These are phyloP conservation scores for Lamprotornis superbus DNA, from an alignment of 2,113 vertebrate genomes.

Conservation along the genomic window DNA sequence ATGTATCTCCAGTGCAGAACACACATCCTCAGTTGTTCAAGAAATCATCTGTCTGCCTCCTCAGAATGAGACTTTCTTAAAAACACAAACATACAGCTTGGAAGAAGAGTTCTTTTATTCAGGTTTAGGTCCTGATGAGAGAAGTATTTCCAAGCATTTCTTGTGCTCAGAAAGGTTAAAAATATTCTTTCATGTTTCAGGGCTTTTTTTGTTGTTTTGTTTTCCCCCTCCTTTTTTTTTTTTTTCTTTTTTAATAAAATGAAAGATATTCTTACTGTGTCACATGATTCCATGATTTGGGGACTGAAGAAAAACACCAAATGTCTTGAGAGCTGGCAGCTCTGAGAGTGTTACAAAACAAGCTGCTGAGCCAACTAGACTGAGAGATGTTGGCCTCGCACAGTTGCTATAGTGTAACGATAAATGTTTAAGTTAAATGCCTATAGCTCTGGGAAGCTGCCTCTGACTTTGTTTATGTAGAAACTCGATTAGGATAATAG, in stretches of 20 bases:
- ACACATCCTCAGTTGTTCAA: background rate
- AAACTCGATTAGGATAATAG: background rate
- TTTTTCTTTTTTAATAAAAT: background rate
- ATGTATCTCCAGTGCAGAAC: background rate
- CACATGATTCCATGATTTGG: constrained; percentile 11
- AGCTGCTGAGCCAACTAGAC: constrained; percentile 57
- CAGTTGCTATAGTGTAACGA: background rate
- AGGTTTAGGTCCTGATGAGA: background rate
- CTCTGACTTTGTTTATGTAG: constrained; percentile 2
- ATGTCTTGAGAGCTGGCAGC: constrained; percentile 68
- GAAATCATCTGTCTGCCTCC: background rate
- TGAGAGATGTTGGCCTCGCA: constrained; percentile 41
- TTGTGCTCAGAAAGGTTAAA: background rate
- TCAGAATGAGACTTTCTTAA: background rate
- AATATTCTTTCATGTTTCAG: background rate
- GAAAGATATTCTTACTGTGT: constrained; percentile 19
- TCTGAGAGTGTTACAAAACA: constrained; percentile 60
- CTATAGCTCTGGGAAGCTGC: constrained; percentile 29
- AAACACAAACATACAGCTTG: background rate
- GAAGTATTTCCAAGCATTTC: background rate
- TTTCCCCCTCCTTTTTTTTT: background rate
- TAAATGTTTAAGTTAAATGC: constrained; percentile 64
- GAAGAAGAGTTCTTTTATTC: background rate
- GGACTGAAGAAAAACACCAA: constrained; percentile 68
- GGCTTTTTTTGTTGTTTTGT: background rate